These are phyloP conservation scores for Lasius platythorax DNA, from an alignment of 2,888 invertebrate species.

Conservation along the genomic window DNA sequence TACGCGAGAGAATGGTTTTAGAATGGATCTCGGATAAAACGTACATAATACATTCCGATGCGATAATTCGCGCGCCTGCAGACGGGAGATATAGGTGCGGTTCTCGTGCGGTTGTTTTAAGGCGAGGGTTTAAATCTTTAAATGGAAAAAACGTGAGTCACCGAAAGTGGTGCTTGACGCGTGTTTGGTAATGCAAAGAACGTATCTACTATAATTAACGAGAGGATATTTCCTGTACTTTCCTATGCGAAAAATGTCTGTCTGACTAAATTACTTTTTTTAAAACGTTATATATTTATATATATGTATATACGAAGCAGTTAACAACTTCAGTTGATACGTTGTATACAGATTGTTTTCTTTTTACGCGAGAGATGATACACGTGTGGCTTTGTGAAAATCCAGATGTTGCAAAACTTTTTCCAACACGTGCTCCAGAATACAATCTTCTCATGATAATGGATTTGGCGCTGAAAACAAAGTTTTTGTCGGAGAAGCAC, in stretches of 20 bases:
- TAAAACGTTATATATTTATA: background rate
- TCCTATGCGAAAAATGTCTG: background rate
- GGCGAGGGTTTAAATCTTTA: background rate
- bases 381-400: background rate
- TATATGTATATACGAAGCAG: background rate
- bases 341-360: background rate
- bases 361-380: background rate
- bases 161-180: background rate
- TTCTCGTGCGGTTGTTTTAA: conserved; percentile 9
- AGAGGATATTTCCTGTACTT: background rate
- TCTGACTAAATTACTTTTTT: background rate
- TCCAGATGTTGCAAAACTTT: conserved; percentile 32
- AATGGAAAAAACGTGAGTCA: conserved; percentile 15
- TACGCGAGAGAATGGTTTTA: conserved; percentile 52
- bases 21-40: conserved; percentile 62
- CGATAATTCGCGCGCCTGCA: conserved; percentile 51
- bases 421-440: background rate
- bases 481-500: background rate
- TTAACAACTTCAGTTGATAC: background rate
- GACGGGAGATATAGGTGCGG: conserved; percentile 31
- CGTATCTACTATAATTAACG: background rate
- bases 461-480: conserved; percentile 26
- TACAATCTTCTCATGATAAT: conserved; percentile 13
- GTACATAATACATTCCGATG: conserved; percentile 46
- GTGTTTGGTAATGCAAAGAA: background rate